These are phyloP conservation scores for Drosophila maculinotata DNA, from an alignment of 2,888 invertebrate genomes.

Conservation along the genomic window DNA sequence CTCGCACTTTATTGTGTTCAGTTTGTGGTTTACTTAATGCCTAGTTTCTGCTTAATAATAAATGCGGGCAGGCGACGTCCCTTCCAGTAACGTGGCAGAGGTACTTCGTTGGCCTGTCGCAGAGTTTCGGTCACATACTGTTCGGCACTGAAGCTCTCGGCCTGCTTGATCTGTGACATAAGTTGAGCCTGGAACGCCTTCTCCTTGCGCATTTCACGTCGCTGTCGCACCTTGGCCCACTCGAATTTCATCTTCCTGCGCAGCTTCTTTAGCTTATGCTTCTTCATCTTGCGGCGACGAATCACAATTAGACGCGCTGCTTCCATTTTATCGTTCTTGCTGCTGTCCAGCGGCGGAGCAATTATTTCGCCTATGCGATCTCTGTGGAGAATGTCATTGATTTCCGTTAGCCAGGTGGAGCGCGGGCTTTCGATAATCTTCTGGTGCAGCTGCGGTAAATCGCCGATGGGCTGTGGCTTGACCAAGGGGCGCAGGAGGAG, in stretches of 20 bases:
- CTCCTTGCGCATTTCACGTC: constrained; percentile 90
- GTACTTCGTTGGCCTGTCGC: constrained; percentile 87
- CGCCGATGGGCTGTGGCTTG: constrained; percentile 67
- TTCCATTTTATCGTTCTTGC: constrained; percentile 87
- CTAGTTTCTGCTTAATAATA: constrained; percentile 89
- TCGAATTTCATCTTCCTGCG: constrained; percentile 91
- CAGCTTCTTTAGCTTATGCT: constrained; percentile 92
- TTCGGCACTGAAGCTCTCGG: constrained; percentile 91
- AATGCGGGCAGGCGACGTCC: constrained; percentile 89
- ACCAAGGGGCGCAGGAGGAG: constrained; percentile 14
- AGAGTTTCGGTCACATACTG: constrained; percentile 89
- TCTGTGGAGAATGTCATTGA: constrained; percentile 77
- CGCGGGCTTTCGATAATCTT: constrained; percentile 77
- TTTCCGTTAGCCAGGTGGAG: constrained; percentile 75
- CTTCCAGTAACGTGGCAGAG: constrained; percentile 86
- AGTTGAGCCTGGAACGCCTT: constrained; percentile 91
- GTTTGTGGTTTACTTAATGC: constrained; percentile 85
- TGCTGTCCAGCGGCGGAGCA: constrained; percentile 65
- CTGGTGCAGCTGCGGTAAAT: constrained; percentile 42
- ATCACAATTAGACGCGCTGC: constrained; percentile 91
- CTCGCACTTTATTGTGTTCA: constrained; percentile 46
- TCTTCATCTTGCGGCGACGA: constrained; percentile 93
- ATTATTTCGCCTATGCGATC: constrained; percentile 64
- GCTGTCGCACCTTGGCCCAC: constrained; percentile 90
- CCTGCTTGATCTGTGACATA: constrained; percentile 89